Evolutionary conservation across 2,888 invertebrate genomes (phyloP).

Genomic region (Catocala sponsa): DNA sequence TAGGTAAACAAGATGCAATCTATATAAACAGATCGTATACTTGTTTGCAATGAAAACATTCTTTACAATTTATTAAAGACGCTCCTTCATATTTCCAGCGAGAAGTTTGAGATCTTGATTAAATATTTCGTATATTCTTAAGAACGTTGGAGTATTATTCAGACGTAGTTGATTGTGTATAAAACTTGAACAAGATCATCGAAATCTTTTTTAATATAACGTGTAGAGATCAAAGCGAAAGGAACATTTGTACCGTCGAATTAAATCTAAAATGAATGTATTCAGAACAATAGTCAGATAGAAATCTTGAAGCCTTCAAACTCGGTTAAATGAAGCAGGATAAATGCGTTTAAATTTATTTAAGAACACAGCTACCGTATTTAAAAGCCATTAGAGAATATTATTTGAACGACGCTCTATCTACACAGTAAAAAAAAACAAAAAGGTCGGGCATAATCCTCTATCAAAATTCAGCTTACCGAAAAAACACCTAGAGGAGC

Average conservation of each 20-base stretch:
- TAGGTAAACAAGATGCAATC: conserved; percentile 39
- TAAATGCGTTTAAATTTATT: not conserved
- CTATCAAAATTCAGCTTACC: conserved; percentile 62
- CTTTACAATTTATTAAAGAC: not conserved
- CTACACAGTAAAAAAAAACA: conserved; percentile 23
- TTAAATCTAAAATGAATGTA: too few relatives aligned
- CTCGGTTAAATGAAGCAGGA: too few relatives aligned
- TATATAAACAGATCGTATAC: conserved; percentile 11
- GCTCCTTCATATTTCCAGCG: conserved; percentile 3
- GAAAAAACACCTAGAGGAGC: conserved; percentile 64
- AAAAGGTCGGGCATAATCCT: conserved; percentile 50
- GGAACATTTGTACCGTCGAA: too few relatives aligned
- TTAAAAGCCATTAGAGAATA: conserved; percentile 4
- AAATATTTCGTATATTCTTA: conserved; percentile 2
- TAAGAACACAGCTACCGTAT: not conserved
- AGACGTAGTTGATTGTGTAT: not conserved
- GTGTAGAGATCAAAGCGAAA: too few relatives aligned
- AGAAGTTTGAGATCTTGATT: not conserved
- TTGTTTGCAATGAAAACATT: conserved; percentile 5
- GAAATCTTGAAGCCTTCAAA: too few relatives aligned
- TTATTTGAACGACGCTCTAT: conserved; percentile 13
- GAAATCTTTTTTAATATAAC: too few relatives aligned
- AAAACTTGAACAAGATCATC: not conserved
- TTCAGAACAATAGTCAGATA: too few relatives aligned
- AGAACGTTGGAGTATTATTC: not conserved